Evolutionary conservation across 2,113 vertebrate species (phyloP), one percentile per base, ranked within the genome.

Genomic region (Tetrax tetrax): DNA sequence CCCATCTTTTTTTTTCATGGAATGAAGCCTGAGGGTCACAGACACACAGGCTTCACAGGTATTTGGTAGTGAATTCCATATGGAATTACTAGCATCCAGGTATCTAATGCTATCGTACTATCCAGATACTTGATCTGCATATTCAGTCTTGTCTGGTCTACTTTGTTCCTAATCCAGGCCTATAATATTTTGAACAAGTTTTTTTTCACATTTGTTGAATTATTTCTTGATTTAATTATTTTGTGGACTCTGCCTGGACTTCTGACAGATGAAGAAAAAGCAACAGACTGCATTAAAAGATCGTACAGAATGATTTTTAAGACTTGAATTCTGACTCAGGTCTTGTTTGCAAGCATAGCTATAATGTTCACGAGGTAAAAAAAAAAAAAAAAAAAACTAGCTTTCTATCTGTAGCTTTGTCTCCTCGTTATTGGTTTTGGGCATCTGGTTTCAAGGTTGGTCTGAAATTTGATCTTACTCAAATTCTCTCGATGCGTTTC

Each of bases 361-460:
- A 14, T 77, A 43, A 83, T 51, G 57, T 92, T 89, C 78, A 81
- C 27, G 70, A 70, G 75, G 33, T 65, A 20, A 70, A 95, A 92
- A 41, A 41, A 41, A 41, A 92, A 41, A 41, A 41, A 41, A 41
- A 41, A 41, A 41, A 89, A 21, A 9, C 35, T 59, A 84, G 59
- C 37, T 64, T 83, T 71, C 37, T 74, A 6, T 83, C 69, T 81
- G 14, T 61, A 14, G 53, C 28, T 72, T 74, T 94, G 31, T 92
- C 50, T 89, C 77, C 59, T 92, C 37, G 25, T 89, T 95, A 68
- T 85, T 97, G 83, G 17, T 33, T 94, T 94, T 54, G 65, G 63
- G 48, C 61, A 90, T 96, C 89, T 91, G 84, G n/a, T 94, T 94
- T 96, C 86, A 82, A 93, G 86, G 83, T 80, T 95, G 87, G 87